phyloP scores from a whole-genome alignment of 2,113 vertebrate species.

The Oriolus oriolus region DNA sequence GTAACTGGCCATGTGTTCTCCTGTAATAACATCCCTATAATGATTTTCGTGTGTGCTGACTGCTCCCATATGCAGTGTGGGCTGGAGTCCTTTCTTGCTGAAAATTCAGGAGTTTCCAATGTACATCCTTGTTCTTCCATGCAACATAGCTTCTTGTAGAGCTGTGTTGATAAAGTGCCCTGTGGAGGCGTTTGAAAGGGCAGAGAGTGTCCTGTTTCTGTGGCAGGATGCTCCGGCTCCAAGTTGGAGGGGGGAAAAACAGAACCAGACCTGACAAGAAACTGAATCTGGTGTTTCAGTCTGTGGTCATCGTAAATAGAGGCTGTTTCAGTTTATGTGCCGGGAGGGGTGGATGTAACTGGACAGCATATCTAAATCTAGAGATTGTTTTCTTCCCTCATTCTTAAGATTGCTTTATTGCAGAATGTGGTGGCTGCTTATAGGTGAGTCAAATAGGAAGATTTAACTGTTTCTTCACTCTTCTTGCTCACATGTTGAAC shows the following conservation, averaged over 20 bases:
- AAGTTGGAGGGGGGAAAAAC: background rate
- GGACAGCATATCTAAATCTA: background rate
- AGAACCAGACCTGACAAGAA: background rate
- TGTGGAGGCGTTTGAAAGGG: fast-evolving
- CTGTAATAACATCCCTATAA: background rate
- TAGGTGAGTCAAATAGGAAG: background rate
- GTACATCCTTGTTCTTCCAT: background rate
- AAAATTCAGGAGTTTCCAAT: background rate
- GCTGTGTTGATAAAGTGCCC: background rate
- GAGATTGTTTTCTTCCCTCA: fast-evolving
- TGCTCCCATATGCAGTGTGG: background rate
- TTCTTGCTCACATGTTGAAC: background rate
- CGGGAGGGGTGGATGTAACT: background rate
- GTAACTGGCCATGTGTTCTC: background rate
- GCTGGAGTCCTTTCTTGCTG: background rate
- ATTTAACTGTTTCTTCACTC: background rate
- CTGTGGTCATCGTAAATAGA: background rate
- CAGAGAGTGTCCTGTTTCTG: background rate
- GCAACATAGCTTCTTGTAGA: background rate
- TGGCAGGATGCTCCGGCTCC: background rate
- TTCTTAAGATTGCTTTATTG: background rate
- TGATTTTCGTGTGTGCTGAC: background rate
- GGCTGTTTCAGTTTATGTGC: background rate
- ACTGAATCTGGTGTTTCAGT: background rate
- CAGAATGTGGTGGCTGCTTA: background rate